Evolutionary conservation across 2,888 invertebrate species (phyloP), one percentile per base, ranked within the genome.

Genomic region (Dolichopus griseipennis): DNA sequence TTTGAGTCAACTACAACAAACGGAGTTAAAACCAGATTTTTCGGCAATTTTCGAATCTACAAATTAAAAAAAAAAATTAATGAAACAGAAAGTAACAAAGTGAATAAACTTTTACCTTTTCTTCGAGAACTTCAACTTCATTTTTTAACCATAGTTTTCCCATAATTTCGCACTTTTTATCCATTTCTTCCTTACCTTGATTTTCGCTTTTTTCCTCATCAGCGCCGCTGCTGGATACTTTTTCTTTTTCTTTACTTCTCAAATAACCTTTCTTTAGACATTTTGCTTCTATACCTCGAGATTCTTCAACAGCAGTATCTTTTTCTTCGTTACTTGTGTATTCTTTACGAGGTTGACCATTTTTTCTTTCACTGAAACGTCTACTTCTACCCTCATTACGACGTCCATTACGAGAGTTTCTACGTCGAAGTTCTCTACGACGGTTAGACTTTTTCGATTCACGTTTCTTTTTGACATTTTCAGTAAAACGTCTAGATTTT

Each of bases 131-230:
- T 64, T 89, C 87, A 21, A 96, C 95, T 79, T 93, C 95, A 8
- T 93, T 91, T 74, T 89, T 88, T 68, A 97, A 83, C 92, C 96
- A 94, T 69, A 96, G 83, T 74, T 91, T 91, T 3, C 95, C 95
- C 87, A 96, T 91, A 67, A 93, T 76, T 70, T 81, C 81, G 65
- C 79, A 80, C 70, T 79, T 78, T 68, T 78, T 78, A 7, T 77
- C 74, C 73, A 77, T 76, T 66, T 71, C 70, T 61, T 70, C 71
- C 62, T 73, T 72, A 21, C 72, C 70, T 0, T 79, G 78, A 64
- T 33, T 64, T 67, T 80, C 79, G 6, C 79, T 80, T 33, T 80
- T 79, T 68, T 80, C 81, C 66, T 80, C 80, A 68, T 80, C 81
- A 4, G 80, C 81, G 0, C 80, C 80, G 70, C 79, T 80, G 71